Base-by-base conservation (phyloP, 2,888 invertebrate genomes). In the Ophraella communa region DNA sequence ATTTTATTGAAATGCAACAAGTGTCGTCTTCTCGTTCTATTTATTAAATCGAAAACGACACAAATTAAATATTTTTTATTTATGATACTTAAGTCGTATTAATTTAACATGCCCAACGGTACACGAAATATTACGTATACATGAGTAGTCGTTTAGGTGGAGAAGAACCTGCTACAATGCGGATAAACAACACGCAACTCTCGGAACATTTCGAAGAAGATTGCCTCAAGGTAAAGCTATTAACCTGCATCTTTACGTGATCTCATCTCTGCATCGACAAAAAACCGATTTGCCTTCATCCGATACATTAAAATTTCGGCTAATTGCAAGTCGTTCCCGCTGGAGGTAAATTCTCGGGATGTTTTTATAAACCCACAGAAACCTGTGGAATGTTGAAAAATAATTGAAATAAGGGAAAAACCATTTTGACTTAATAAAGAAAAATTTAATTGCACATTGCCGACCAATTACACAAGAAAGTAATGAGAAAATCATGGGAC, bases 121-220 rank as follows among this genome's bases (percentile, higher is more conserved):
- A 33, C 20, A 18, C 23, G 7, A 10, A 11, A 52, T 33, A 11
- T 57, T 18, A 33, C 21, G 21, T 58, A 58, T 42, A 53, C 53
- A 53, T 21, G 45, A 62, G 30, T 49, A 18, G 45, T 39, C 55
- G 47, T 42, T 39, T 42, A 60, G 51, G 39, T 42, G 59, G 20
- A 64, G 58, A 63, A 60, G 69, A 69, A 72, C 73, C 66, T 67
- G 71, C 61, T 68, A 64, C 69, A 73, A 73, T 68, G 69, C 71
- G 66, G 70, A 70, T 72, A 71, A 72, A 70, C 68, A 72, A 72
- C 70, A 68, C 20, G 11, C 20, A 45, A 47, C 47, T 21, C 14
- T 66, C 57, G 62, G 62, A 64, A 57, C 35, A 62, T 66, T 66
- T 49, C 51, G 62, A 65, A 62, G 56, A 62, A 57, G 17, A 51